Evolutionary conservation across 2,888 invertebrate species (phyloP), one percentile per base, ranked within the genome.

Genomic region (Deilephila elpenor): DNA sequence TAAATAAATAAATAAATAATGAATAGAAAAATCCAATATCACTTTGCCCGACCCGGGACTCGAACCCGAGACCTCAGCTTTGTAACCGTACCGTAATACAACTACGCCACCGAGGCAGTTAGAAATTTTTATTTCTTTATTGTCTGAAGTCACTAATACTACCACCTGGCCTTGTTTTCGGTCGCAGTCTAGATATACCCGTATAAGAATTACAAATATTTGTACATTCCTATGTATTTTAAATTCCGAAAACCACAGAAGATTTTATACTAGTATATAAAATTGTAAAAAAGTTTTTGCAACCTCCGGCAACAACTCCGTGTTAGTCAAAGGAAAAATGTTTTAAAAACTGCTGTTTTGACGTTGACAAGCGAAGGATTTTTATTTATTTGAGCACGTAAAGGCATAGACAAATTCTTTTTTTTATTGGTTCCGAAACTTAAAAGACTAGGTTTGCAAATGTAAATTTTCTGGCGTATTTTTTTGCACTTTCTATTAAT

Each of bases 301-400:
- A 19, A 5, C 56, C 56, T 56, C 19, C 56, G n/a, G 56, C 56
- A 7, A 17, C n/a, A 7, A 56, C 56, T 56, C 56, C 56, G 6
- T 56, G 17, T n/a, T 56, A n/a, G 56, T 56, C n/a, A 56, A 56
- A 56, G 56, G n/a, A 56, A 56, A 56, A 56, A 56, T 56, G n/a
- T 56, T 56, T 56, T 56, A 7, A 7, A 62, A 8, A 19, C 34
- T 11, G 61, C 32, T 34, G 34, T 62, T 62, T 62, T 62, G 62
- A 62, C 62, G 62, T 62, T 14, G 62, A 62, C 62, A 32, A 62
- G 62, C 34, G 62, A 62, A n/a, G 1, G 19, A 7, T 32, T 62
- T 62, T 62, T 60, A 14, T 62, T 62, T 17, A 32, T 19, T 34
- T 19, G 6, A 34, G 19, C 34, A 32, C 32, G 14, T 19, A 34